Conservation (phyloP, 2,888 invertebrate genomes). For the Microctonus aethiopoides region DNA sequence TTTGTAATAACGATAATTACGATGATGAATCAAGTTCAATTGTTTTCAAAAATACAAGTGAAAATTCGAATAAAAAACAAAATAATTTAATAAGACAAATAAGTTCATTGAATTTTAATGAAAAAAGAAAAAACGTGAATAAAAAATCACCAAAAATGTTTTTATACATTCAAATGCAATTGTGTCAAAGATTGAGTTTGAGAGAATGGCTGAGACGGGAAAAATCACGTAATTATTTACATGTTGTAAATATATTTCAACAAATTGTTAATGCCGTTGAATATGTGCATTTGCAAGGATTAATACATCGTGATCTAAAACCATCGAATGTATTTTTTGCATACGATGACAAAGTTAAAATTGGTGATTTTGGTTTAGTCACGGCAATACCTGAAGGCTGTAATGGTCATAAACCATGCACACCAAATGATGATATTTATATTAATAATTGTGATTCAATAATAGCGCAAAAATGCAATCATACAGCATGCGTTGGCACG, state of each 20-base stretch:
- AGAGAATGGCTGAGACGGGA: conserved; percentile 84
- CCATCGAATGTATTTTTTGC: conserved; percentile 95
- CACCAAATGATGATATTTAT: conserved; percentile 36
- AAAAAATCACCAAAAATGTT: conserved; percentile 71
- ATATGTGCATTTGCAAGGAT: conserved; percentile 91
- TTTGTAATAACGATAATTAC: neutral
- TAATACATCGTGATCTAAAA: conserved; percentile 97
- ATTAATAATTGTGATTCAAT: conserved; percentile 31
- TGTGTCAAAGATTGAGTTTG: conserved; percentile 88
- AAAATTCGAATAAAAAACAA: conserved; percentile 20
- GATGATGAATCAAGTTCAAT: conserved; percentile 31
- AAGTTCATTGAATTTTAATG: conserved; percentile 44
- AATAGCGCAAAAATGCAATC: conserved; percentile 61
- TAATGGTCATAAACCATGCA: conserved; percentile 53
- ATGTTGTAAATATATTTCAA: conserved; percentile 79
- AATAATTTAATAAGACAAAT: conserved; percentile 38
- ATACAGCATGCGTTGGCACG: conserved; percentile 81
- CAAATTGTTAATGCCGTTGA: conserved; percentile 96
- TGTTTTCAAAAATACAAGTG: conserved; percentile 27
- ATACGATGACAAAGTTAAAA: conserved; percentile 88
- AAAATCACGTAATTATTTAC: conserved; percentile 54
- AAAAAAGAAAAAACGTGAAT: conserved; percentile 15
- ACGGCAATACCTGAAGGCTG: conserved; percentile 81
- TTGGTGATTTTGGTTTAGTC: conserved; percentile 98
- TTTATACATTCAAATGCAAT: conserved; percentile 97